Conservation (phyloP, 1,140 invertebrate species). For the Pseudomyrmex concolor region DNA sequence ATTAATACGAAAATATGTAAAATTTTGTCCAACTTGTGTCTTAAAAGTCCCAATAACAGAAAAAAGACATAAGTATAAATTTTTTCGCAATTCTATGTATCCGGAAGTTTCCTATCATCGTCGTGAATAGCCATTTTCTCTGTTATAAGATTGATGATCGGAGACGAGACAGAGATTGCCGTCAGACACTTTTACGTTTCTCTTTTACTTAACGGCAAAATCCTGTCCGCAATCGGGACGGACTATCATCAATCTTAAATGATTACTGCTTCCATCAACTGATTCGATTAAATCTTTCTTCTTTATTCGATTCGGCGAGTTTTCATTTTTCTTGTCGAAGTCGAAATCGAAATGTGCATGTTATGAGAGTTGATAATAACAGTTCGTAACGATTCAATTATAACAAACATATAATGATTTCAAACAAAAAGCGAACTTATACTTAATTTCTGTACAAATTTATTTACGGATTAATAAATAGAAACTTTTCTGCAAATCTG, state of each 20-base stretch:
- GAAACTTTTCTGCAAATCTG: conserved; percentile 4
- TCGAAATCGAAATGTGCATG: not conserved
- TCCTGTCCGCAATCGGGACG: not conserved
- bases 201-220: conserved; percentile 35
- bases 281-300: conserved; percentile 60
- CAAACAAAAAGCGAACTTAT: not conserved
- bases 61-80: conserved; percentile 18
- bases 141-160: conserved; percentile 52
- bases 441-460: too few relatives aligned
- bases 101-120: conserved; percentile 26
- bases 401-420: not conserved
- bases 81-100: conserved; percentile 31
- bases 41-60: conserved; percentile 7
- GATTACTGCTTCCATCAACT: conserved; percentile 57
- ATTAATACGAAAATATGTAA: conserved; percentile 9
- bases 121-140: conserved; percentile 14
- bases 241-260: conserved; percentile 51
- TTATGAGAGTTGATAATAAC: not conserved
- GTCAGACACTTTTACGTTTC: conserved; percentile 31
- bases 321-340: conserved; percentile 2
- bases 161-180: conserved; percentile 17
- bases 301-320: not conserved
- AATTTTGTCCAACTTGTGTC: conserved; percentile 14
- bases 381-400: not conserved
- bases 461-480: not conserved